Evolutionary conservation across 1,140 invertebrate species (phyloP).

Genomic region (Drosophila trapezifrons): DNA sequence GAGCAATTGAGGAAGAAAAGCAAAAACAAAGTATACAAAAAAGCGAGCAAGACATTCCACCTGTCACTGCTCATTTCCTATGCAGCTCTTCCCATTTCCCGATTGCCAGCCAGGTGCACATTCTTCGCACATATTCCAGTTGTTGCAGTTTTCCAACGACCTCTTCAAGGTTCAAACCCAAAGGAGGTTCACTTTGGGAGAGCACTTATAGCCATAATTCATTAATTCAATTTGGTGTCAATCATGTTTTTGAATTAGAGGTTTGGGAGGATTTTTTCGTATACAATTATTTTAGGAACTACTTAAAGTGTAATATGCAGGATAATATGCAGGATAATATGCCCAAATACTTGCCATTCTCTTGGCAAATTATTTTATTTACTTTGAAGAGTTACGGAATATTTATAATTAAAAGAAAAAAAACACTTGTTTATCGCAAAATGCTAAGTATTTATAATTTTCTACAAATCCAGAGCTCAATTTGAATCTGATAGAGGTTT

Average conservation of each 20-base stretch:
- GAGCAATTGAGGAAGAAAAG: slow-evolving; percentile 5
- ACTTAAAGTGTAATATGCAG: no score
- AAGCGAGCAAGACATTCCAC: slow-evolving; percentile 23
- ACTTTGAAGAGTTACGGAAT: no score
- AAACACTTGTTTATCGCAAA: no score
- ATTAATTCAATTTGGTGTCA: not conserved
- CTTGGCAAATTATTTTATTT: no score
- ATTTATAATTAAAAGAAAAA: no score
- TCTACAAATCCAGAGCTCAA: not conserved
- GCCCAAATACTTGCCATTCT: no score
- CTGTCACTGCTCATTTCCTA: slow-evolving; percentile 37
- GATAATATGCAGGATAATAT: no score
- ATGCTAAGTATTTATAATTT: no score
- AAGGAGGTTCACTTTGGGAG: not conserved
- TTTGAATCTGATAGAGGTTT: not conserved
- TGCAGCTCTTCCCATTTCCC: slow-evolving; percentile 19
- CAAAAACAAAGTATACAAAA: not conserved
- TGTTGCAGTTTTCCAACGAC: slow-evolving; percentile 17
- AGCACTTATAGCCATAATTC: not conserved
- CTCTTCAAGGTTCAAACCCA: not conserved
- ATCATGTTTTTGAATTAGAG: not conserved
- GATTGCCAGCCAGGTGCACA: slow-evolving; percentile 20
- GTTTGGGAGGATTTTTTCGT: no score
- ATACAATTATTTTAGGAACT: no score
- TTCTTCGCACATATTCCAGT: not conserved